Evolutionary conservation across 2,888 invertebrate genomes (phyloP).

Genomic region (Dilophus febrilis): DNA sequence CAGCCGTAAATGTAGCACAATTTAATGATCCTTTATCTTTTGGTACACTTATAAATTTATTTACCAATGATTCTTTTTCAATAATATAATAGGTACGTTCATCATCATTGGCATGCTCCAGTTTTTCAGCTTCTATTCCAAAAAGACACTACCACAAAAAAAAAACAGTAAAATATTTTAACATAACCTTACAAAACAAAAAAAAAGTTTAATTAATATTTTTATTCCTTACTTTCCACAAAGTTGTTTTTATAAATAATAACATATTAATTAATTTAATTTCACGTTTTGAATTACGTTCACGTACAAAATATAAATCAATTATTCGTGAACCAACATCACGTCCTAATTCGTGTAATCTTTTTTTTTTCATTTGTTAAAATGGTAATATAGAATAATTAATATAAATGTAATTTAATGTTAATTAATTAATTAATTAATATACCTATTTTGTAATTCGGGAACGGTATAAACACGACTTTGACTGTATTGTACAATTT

Average conservation of each 20-base stretch:
- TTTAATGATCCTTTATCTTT: constrained; percentile 95
- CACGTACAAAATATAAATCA: constrained; percentile 85
- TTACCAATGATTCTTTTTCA: constrained; percentile 93
- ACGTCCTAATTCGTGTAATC: constrained; percentile 84
- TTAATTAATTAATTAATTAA: constrained; percentile 9
- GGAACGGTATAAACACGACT: constrained; percentile 86
- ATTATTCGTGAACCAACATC: constrained; percentile 88
- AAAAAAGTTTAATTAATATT: too few species aligned
- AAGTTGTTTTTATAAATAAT: constrained; percentile 83
- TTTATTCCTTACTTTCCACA: constrained; percentile 93
- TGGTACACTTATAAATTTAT: constrained; percentile 92
- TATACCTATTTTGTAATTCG: constrained; percentile 86
- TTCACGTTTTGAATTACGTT: constrained; percentile 86
- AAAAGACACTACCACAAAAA: constrained; percentile 71
- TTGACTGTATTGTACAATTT: constrained; percentile 96
- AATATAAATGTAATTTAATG: constrained; percentile 4
- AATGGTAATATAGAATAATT: not conserved
- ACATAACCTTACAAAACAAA: too few species aligned
- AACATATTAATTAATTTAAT: constrained; percentile 88
- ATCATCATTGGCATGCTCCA: constrained; percentile 97
- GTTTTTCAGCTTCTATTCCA: constrained; percentile 94
- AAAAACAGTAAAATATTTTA: too few species aligned
- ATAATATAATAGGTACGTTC: constrained; percentile 96
- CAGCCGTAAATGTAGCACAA: constrained; percentile 96
- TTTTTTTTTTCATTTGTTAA: constrained; percentile 23